These are phyloP conservation scores for Volucella inflata DNA, from an alignment of 2,888 invertebrate genomes.

Conservation along the genomic window DNA sequence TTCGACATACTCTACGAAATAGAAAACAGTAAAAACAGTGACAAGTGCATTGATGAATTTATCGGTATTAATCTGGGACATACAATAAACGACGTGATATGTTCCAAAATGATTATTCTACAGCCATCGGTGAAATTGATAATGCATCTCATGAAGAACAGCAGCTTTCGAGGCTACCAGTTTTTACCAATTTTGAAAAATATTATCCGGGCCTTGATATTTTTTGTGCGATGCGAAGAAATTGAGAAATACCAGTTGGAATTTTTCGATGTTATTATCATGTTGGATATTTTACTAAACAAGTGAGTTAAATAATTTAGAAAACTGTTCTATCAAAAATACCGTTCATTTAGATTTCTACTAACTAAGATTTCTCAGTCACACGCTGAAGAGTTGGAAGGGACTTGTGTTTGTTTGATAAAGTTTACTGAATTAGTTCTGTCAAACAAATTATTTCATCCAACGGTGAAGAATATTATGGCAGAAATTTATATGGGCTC, in stretches of 20 bases:
- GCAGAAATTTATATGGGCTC: slow-evolving; percentile 45
- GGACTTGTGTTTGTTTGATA: slow-evolving; percentile 43
- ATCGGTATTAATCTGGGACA: slow-evolving; percentile 25
- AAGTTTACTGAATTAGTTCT: slow-evolving; percentile 44
- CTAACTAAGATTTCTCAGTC: neutral
- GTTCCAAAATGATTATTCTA: slow-evolving; percentile 35
- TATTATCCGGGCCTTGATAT: slow-evolving; percentile 47
- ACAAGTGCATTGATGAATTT: slow-evolving; percentile 6
- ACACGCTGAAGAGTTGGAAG: slow-evolving; percentile 4
- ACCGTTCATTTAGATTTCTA: slow-evolving; percentile 7
- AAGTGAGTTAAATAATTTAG: slow-evolving; percentile 33
- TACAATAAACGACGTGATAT: slow-evolving; percentile 42
- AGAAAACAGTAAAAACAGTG: slow-evolving; percentile 9
- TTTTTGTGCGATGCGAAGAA: slow-evolving; percentile 41
- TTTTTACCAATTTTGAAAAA: slow-evolving; percentile 63
- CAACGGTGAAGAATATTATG: slow-evolving; percentile 22
- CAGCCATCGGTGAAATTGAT: slow-evolving; percentile 49
- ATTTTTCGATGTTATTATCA: slow-evolving; percentile 46
- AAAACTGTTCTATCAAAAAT: neutral
- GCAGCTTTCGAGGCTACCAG: slow-evolving; percentile 41
- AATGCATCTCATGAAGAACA: slow-evolving; percentile 40
- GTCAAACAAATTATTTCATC: neutral
- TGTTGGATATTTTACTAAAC: slow-evolving; percentile 48
- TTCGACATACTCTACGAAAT: slow-evolving; percentile 21
- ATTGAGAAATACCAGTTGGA: slow-evolving; percentile 44